Evolutionary conservation across 2,888 invertebrate species (phyloP), one percentile per base, ranked within the genome.

Genomic region (Gibbula magus): DNA sequence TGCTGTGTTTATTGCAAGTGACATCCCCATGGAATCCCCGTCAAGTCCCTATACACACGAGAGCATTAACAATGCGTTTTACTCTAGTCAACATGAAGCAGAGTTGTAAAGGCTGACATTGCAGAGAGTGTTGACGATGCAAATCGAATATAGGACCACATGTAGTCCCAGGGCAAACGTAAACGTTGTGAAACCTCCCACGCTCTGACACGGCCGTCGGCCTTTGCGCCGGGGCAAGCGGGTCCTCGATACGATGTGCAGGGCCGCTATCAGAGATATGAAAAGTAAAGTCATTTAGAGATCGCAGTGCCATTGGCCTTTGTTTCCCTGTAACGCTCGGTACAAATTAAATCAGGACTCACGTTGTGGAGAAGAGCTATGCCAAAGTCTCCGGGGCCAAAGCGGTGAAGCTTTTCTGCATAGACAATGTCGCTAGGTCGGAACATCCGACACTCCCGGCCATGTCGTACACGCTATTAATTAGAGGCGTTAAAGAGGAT

Each of bases 151-250:
- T 70, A 70, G 39, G 32, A 20, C 39, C 35, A 70, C 70, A 16
- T 35, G 45, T 29, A 70, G 70, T 70, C 70, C 70, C 70, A 70
- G 70, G 70, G 70, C 70, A 32, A 70, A 35, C 70, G 70, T 70
- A 70, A 70, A 70, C 39, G 70, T 70, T 70, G 70, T 70, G 70
- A 70, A 70, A 70, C 70, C 70, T n/a, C 70, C 70, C 70, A 70
- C 70, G 70, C 70, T 35, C 29, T 20, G 1, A 35, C 35, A n/a
- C 10, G 20, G 20, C 70, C 70, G 10, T 39, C 35, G 35, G 35
- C 70, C 70, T 39, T 39, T 20, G 35, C 32, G 39, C 35, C 32
- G 35, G 70, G 35, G 32, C 70, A 56, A 39, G 0, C 18, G 18
- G 20, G 35, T 35, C 35, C 35, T 13, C 35, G 13, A 32, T 32